These are phyloP conservation scores for Siphamia tubifer DNA, from an alignment of 2,113 vertebrate genomes.

Conservation along the genomic window DNA sequence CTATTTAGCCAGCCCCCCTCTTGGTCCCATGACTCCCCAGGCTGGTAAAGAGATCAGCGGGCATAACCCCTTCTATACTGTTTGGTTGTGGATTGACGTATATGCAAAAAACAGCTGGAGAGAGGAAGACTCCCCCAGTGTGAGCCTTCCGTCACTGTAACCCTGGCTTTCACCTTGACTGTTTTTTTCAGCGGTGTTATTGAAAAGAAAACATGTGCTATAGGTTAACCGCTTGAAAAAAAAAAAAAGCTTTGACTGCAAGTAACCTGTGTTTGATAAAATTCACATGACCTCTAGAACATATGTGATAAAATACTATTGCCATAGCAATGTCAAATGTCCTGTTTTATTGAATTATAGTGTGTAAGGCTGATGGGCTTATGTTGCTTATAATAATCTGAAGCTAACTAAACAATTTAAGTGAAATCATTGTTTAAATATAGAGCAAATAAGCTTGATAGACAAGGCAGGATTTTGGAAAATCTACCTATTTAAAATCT, in stretches of 20 bases:
- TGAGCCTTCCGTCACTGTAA: not conserved
- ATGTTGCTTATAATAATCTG: no score
- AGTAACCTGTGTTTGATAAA: not conserved
- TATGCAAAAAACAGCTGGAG: slow-evolving; percentile 19
- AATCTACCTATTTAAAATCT: no score
- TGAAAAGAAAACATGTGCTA: not conserved
- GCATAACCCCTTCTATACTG: slow-evolving; percentile 19
- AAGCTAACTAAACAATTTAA: no score
- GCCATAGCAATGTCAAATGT: no score
- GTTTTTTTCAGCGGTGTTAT: not conserved
- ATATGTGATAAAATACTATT: no score
- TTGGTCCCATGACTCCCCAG: not conserved
- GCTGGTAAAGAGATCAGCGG: slow-evolving; percentile 60
- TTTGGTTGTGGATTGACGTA: not conserved
- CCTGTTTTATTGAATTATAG: no score
- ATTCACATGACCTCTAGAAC: no score
- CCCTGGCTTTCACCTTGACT: slow-evolving; percentile 50
- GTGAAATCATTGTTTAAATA: no score
- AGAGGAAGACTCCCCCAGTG: not conserved
- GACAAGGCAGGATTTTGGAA: no score
- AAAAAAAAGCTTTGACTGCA: slow-evolving; percentile 1
- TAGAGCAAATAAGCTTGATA: no score
- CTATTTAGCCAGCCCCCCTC: slow-evolving; percentile 41
- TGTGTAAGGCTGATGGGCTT: no score
- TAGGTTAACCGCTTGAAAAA: not conserved